Conservation (phyloP, 2,113 vertebrate species). For the Brachirus orientalis region DNA sequence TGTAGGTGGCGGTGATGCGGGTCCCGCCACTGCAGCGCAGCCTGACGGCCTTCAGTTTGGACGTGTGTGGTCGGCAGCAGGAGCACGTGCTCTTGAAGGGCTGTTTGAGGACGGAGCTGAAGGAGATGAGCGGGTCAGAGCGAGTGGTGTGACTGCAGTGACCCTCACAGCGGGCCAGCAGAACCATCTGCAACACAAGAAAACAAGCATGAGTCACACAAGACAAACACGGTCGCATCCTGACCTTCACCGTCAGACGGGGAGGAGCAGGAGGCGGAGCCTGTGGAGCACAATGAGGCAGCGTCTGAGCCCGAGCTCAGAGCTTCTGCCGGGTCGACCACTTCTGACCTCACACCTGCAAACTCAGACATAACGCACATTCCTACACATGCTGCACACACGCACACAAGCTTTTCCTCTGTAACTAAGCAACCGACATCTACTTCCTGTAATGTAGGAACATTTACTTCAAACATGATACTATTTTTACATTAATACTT, state of each 20-base stretch:
- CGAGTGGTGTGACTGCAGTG: constrained; percentile 93
- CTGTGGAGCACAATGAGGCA: constrained; percentile 2
- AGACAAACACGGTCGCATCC: neutral
- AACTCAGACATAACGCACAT: constrained; percentile 45
- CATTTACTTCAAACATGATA: too few species aligned
- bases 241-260: too few species aligned
- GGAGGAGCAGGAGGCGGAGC: neutral
- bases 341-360: constrained; percentile 71
- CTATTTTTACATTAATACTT: too few species aligned
- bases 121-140: constrained; percentile 94
- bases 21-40: constrained; percentile 91
- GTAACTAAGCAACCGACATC: too few species aligned
- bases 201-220: too few species aligned
- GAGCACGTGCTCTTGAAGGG: constrained; percentile 94
- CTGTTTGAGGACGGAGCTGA: constrained; percentile 95
- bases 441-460: too few species aligned
- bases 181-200: constrained; percentile 87
- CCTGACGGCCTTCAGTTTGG: constrained; percentile 95
- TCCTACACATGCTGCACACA: constrained; percentile 46
- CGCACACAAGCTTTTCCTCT: too few species aligned
- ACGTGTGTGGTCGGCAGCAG: constrained; percentile 96
- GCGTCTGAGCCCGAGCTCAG: constrained; percentile 2
- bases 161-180: constrained; percentile 95
- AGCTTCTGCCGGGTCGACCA: too few species aligned
- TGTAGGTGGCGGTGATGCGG: constrained; percentile 94